Evolutionary conservation across 2,113 vertebrate species (phyloP).

Genomic region (Zootoca vivipara): DNA sequence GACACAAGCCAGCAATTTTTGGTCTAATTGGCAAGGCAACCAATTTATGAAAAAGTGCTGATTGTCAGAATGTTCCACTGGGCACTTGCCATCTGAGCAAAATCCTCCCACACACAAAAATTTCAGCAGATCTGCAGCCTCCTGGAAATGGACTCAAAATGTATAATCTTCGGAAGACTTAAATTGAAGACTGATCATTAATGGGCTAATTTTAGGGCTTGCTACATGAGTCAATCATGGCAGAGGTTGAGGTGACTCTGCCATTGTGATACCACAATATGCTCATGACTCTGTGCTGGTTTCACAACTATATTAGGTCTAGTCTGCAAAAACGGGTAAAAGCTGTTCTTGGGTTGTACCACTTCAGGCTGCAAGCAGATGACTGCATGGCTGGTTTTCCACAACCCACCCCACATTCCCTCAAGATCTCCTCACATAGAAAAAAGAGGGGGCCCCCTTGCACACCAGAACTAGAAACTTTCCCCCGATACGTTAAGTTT

Average conservation of each 20-base stretch:
- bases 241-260: neutral
- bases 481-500: neutral
- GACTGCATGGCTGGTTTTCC: neutral
- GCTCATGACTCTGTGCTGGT: neutral
- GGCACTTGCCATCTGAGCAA: neutral
- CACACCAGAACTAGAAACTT: neutral
- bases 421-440: neutral
- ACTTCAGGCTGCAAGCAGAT: no score
- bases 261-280: neutral
- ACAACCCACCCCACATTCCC: neutral
- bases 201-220: neutral
- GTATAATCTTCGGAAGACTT: neutral
- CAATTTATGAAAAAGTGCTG: neutral
- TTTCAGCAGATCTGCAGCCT: neutral
- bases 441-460: neutral
- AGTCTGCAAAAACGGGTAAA: neutral
- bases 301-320: neutral
- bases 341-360: neutral
- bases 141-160: neutral
- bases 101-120: neutral
- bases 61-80: neutral
- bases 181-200: neutral
- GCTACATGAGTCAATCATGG: neutral
- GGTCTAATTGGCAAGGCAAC: neutral
- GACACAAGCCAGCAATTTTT: neutral